These are phyloP conservation scores for Plotosus lineatus DNA, from an alignment of 2,113 vertebrate species.

Conservation along the genomic window DNA sequence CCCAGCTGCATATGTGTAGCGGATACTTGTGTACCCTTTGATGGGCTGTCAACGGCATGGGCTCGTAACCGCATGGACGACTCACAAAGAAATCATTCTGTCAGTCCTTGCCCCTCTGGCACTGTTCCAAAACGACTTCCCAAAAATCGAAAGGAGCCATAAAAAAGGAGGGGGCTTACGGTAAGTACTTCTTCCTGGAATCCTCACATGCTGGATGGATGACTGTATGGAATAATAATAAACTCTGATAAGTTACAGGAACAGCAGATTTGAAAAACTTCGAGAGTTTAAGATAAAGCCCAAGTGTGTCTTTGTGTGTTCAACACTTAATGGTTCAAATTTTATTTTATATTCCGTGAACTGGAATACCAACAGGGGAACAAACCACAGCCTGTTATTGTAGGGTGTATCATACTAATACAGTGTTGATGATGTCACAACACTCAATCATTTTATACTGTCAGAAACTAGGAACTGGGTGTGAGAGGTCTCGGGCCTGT, in stretches of 20 bases:
- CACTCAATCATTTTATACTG: neutral
- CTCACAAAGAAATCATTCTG: conserved; percentile 50
- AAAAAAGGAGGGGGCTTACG: conserved; percentile 49
- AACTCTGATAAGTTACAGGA: conserved; percentile 12
- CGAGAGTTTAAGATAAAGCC: neutral
- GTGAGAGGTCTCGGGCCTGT: neutral
- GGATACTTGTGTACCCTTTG: conserved; percentile 22
- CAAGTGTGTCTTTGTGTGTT: conserved; percentile 2
- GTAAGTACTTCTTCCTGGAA: conserved; percentile 61
- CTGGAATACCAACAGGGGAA: neutral
- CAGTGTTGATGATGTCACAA: neutral
- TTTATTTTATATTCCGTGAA: conserved; percentile 1
- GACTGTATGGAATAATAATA: conserved; percentile 44
- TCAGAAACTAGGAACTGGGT: neutral
- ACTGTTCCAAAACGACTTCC: conserved; percentile 57
- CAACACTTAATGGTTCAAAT: conserved; percentile 24
- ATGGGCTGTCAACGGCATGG: neutral
- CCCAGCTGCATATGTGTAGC: conserved; percentile 16
- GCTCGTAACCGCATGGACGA: conserved; percentile 34
- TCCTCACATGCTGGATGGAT: conserved; percentile 40
- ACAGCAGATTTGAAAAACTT: neutral
- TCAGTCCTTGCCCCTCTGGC: conserved; percentile 52
- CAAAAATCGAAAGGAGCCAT: conserved; percentile 54
- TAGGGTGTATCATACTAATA: neutral
- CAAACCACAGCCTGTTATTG: neutral